Evolutionary conservation across 2,113 vertebrate genomes (phyloP).

Genomic region (Oenanthe melanoleuca): DNA sequence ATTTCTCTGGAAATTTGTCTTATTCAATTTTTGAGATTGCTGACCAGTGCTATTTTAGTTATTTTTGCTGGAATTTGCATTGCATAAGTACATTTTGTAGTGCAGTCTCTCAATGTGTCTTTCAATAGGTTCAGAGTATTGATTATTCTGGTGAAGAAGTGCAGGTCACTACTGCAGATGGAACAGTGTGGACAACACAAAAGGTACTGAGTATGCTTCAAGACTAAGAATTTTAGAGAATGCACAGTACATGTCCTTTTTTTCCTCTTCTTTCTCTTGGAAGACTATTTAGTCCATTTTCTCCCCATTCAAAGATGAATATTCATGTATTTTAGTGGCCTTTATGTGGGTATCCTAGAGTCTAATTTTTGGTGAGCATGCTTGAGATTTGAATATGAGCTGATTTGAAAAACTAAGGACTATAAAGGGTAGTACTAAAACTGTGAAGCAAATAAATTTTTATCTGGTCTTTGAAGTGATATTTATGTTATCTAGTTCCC

Average conservation of each 20-base stretch:
- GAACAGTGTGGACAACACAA: conserved; percentile 84
- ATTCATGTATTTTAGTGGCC: not conserved
- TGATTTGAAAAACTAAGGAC: not conserved
- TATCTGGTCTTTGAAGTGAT: not conserved
- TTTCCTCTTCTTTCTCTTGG: too few species aligned
- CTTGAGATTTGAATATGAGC: not conserved
- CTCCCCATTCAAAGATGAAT: not conserved
- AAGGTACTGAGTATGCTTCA: conserved; percentile 77
- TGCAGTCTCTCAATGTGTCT: not conserved
- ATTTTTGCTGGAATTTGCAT: not conserved
- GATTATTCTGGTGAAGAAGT: conserved; percentile 90
- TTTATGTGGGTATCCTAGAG: not conserved
- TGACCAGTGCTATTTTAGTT: not conserved
- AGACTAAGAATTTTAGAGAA: not conserved
- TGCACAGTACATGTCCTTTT: not conserved
- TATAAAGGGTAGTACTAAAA: not conserved
- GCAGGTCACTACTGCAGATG: conserved; percentile 81
- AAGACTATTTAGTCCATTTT: not conserved
- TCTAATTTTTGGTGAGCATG: not conserved
- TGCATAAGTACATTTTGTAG: not conserved
- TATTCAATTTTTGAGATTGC: not conserved
- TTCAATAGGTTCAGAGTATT: conserved; percentile 80
- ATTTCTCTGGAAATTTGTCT: not conserved
- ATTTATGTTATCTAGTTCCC: not conserved
- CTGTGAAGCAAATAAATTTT: not conserved